Conservation (phyloP, 2,888 invertebrate genomes). For the Sinopyrophorus schimmeli region DNA sequence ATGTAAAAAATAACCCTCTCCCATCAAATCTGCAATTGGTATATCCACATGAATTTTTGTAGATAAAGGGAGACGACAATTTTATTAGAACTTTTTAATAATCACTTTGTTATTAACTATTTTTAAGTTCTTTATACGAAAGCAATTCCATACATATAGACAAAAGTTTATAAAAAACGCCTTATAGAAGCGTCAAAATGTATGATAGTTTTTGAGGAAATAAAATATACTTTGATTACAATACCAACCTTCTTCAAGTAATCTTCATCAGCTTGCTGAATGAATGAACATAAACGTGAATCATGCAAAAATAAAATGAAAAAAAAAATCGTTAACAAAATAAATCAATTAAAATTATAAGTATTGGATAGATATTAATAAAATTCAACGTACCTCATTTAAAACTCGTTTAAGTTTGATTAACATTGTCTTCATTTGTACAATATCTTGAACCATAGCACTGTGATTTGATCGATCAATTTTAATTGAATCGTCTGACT, state of each 20-base stretch:
- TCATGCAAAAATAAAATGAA: slow-evolving; percentile 48
- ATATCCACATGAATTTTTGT: no score
- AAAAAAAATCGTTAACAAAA: slow-evolving; percentile 22
- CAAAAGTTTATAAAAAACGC: neutral
- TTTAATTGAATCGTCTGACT: slow-evolving; percentile 60
- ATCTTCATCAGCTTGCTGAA: slow-evolving; percentile 68
- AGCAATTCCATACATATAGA: no score
- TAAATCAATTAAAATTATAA: slow-evolving; percentile 36
- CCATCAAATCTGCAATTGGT: no score
- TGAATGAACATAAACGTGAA: slow-evolving; percentile 40
- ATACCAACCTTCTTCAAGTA: slow-evolving; percentile 72
- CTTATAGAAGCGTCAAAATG: no score
- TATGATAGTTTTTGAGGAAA: no score
- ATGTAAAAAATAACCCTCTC: no score
- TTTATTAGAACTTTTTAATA: no score
- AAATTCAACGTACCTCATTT: slow-evolving; percentile 72
- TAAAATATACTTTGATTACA: no score
- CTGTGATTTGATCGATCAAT: slow-evolving; percentile 72
- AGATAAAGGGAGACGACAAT: no score
- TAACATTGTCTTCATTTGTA: slow-evolving; percentile 83
- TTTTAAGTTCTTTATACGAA: no score
- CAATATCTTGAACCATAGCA: slow-evolving; percentile 81
- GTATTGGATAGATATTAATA: slow-evolving; percentile 53
- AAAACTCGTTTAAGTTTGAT: slow-evolving; percentile 80
- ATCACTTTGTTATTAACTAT: no score